phyloP scores from a whole-genome alignment of 2,888 invertebrate genomes.

The Nomada fabriciana region DNA sequence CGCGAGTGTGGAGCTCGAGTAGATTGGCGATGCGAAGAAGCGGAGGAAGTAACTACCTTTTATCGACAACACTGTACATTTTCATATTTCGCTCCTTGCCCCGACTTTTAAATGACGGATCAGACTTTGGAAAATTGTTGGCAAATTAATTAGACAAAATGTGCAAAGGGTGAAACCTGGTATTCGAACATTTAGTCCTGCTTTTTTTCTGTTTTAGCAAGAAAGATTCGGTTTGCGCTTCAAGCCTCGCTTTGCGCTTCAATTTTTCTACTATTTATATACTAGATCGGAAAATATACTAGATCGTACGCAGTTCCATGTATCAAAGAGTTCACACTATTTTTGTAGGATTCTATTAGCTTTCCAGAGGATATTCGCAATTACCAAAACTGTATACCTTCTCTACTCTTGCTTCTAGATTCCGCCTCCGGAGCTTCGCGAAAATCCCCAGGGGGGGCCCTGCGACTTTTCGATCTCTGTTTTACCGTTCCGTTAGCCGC shows the following conservation, averaged over 20 bases:
- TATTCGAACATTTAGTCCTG: neutral
- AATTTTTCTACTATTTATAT: slow-evolving; percentile 60
- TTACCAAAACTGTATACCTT: too few species aligned
- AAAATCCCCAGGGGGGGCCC: too few species aligned
- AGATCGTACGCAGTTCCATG: neutral
- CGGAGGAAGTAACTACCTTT: slow-evolving; percentile 20
- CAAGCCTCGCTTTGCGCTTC: slow-evolving; percentile 28
- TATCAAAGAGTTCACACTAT: slow-evolving; percentile 31
- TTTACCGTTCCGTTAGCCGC: neutral
- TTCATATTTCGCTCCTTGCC: slow-evolving; percentile 1
- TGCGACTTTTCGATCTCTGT: neutral
- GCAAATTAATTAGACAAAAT: neutral
- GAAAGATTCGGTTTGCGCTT: slow-evolving; percentile 12
- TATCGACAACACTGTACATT: neutral
- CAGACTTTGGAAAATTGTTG: too few species aligned
- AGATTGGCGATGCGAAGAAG: slow-evolving; percentile 45
- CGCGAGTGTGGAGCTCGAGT: slow-evolving; percentile 43
- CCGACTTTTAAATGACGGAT: neutral
- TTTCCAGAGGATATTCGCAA: too few species aligned
- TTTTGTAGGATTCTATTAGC: slow-evolving; percentile 31
- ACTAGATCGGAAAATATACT: slow-evolving; percentile 12
- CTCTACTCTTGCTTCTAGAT: too few species aligned
- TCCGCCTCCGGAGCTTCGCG: too few species aligned
- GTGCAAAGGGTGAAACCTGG: slow-evolving; percentile 15
- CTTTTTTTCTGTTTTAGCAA: neutral